These are phyloP conservation scores for Pemphredon lugubris DNA, from an alignment of 2,888 invertebrate species.

Conservation along the genomic window DNA sequence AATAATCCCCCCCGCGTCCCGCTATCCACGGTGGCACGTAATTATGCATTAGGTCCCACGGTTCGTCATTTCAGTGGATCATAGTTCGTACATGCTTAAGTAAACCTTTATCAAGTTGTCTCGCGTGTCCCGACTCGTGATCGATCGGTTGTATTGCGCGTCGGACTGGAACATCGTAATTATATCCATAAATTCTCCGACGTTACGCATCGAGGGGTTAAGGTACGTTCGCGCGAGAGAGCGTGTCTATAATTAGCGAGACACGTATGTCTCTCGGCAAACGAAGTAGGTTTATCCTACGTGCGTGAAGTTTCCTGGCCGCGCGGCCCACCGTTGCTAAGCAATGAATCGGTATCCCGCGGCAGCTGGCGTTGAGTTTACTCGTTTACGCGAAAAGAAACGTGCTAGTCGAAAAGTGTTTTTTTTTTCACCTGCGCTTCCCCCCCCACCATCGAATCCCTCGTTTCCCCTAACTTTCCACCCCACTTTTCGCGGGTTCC, in stretches of 20 bases:
- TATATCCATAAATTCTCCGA: constrained; percentile 51
- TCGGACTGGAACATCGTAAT: constrained; percentile 39
- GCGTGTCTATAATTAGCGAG: constrained; percentile 25
- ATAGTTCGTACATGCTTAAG: constrained; percentile 1
- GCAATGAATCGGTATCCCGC: neutral
- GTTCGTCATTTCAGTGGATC: too few species aligned
- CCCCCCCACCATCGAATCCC: neutral
- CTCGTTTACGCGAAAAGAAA: constrained; percentile 3
- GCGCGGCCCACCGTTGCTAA: neutral
- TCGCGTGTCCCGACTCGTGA: constrained; percentile 30
- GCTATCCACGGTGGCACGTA: too few species aligned
- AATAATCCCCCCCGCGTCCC: too few species aligned
- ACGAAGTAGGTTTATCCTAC: neutral
- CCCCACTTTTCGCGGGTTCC: neutral
- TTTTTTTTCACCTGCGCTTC: constrained; percentile 1
- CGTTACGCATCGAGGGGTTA: constrained; percentile 9
- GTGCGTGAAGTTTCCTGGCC: neutral
- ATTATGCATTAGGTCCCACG: too few species aligned
- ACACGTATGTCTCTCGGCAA: neutral
- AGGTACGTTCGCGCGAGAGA: neutral
- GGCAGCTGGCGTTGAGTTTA: neutral
- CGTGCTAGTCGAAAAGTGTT: neutral
- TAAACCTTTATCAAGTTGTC: constrained; percentile 42
- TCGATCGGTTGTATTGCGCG: constrained; percentile 38
- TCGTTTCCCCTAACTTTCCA: neutral